Percentiles rank a stretch among this genome's conserved stretches.
These are phyloP conservation scores for Botia kubotai DNA, from an alignment of 2,797 vertebrate species.

Conservation along the genomic window DNA sequence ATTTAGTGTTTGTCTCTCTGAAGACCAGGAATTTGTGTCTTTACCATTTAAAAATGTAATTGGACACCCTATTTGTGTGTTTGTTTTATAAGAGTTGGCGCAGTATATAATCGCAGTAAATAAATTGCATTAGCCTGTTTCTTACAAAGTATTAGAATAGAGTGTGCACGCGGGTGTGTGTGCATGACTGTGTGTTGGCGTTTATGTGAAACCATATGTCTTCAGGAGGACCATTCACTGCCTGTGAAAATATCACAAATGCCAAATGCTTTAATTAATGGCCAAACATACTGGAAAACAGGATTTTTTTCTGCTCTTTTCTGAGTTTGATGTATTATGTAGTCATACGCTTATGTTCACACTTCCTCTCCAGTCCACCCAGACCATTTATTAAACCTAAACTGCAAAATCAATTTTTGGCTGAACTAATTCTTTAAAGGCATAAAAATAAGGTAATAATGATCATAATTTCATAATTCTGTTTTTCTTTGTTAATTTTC, in stretches of 20 bases:
- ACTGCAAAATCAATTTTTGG: background rate
- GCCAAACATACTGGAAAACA: background rate
- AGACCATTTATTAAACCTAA: background rate
- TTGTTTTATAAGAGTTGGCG: background rate
- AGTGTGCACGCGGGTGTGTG: slow-evolving; percentile 8
- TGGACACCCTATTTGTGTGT: background rate
- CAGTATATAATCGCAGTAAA: background rate
- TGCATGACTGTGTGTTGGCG: background rate
- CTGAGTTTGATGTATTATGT: background rate
- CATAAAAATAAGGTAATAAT: too few species aligned
- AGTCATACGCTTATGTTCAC: background rate
- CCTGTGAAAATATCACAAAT: background rate
- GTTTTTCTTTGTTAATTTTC: too few species aligned
- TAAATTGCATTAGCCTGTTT: background rate
- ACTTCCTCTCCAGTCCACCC: background rate
- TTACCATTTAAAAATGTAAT: background rate
- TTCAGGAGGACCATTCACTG: background rate
- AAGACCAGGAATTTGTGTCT: too few species aligned
- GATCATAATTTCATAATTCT: too few species aligned
- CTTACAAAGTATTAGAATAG: too few species aligned
- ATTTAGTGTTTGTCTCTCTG: too few species aligned
- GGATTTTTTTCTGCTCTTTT: too few species aligned
- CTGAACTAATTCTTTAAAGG: too few species aligned
- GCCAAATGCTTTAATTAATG: background rate
- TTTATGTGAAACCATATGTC: slow-evolving; percentile 7